These are phyloP conservation scores for Tetraneura akinire DNA, from an alignment of 1,140 invertebrate genomes.

Conservation along the genomic window DNA sequence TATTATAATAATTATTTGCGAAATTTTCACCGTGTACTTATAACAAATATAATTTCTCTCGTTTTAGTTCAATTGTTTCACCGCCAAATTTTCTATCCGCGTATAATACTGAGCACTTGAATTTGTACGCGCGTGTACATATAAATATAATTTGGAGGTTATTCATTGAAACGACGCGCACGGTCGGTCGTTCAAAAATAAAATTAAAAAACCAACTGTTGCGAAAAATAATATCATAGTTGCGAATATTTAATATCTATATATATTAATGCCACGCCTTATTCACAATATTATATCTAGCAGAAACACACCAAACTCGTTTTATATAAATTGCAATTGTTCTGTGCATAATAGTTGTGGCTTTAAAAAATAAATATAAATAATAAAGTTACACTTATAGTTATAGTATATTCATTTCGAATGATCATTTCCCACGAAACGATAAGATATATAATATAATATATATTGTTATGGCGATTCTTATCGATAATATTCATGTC, in stretches of 20 bases:
- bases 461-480: constrained; percentile 5
- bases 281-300: not conserved
- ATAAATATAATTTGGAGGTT: not conserved
- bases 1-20: not conserved
- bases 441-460: too few relatives aligned
- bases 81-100: not conserved
- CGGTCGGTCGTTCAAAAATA: not conserved
- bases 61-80: constrained; percentile 4
- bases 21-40: not conserved
- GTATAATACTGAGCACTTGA: not conserved
- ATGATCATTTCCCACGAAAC: constrained; percentile 43
- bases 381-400: too few relatives aligned
- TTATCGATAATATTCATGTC: constrained; percentile 35
- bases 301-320: constrained; percentile 35
- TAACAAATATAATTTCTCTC: too few relatives aligned
- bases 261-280: constrained; percentile 18
- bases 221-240: constrained; percentile 21
- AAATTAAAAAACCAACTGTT: not conserved
- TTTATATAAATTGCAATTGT: constrained; percentile 35
- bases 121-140: not conserved
- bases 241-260: constrained; percentile 14
- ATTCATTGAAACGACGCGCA: not conserved
- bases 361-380: not conserved
- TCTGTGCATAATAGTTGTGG: not conserved
- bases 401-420: not conserved